Evolutionary conservation across 2,113 vertebrate genomes (phyloP), one percentile per base, ranked within the genome.

Genomic region (Oxyura jamaicensis): DNA sequence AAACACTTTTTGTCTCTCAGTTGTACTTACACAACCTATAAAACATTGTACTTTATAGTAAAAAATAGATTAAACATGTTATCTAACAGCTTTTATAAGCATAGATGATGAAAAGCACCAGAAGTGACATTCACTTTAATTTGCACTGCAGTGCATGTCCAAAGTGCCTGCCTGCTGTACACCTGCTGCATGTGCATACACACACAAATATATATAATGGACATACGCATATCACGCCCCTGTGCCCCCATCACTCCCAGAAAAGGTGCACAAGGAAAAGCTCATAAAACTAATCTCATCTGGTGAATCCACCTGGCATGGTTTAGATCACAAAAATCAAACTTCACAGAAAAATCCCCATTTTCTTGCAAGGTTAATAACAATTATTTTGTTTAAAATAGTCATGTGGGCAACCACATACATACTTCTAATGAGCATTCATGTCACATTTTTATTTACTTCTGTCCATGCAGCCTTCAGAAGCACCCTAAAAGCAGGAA

Each of bases 381-480:
- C 19, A 48, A n/a, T 76, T 23, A 2, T 19, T 6, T 69, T 48
- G 8, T 44, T 72, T 79, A 50, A 28, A 67, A 31, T 14, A 66
- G 21, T 53, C 8, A 48, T 3, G 11, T 2, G 2, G 22, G 17
- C 56, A 87, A 56, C 15, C 3, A 48, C 22, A 48, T 0, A 2
- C 11, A 82, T 11, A 20, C 25, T 86, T 79, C 19, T 28, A 48
- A 53, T 8, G 19, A 73, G 69, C 4, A 44, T 19, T 39, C 21
- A 16, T 8, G 14, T 58, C 29, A n/a, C 0, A 0, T 4, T 60
- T 94, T 53, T 10, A 69, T 35, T 62, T 59, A 53, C 12, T 58
- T 28, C 13, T 7, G 25, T 60, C 75, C 17, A 44, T 13, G 15
- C 23, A 91, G 23, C 73, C 8, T 68, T 74, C 42, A 21, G 17